These are phyloP conservation scores for Adrianichthys oophorus DNA, from an alignment of 2,797 vertebrate species.

Conservation along the genomic window DNA sequence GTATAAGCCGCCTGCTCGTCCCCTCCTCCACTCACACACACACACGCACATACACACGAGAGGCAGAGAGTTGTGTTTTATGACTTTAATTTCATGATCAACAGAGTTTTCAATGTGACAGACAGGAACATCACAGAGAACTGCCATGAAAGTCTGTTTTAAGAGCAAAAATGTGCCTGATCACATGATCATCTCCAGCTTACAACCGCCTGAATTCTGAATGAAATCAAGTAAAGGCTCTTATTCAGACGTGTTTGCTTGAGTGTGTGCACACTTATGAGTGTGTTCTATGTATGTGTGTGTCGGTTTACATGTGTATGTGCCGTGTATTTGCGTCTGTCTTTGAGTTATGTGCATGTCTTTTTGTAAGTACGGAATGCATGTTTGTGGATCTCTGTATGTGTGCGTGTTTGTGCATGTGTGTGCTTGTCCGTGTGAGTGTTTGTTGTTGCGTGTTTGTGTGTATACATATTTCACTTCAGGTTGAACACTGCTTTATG, in stretches of 20 bases:
- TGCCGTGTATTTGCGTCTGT: too few relatives aligned
- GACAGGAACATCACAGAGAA: conserved; percentile 25
- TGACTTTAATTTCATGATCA: conserved; percentile 63
- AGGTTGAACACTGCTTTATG: conserved; percentile 61
- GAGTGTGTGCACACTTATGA: too few relatives aligned
- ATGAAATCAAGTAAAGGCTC: too few relatives aligned
- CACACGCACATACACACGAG: neutral
- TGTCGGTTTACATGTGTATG: too few relatives aligned
- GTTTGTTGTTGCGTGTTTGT: neutral
- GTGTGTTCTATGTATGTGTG: too few relatives aligned
- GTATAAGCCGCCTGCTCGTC: conserved; percentile 33
- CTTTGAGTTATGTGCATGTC: too few relatives aligned
- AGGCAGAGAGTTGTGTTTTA: conserved; percentile 63
- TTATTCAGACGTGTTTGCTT: too few relatives aligned
- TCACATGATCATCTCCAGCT: neutral
- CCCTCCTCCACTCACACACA: conserved; percentile 4
- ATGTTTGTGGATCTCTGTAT: too few relatives aligned
- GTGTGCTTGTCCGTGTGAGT: neutral
- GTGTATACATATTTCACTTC: conserved; percentile 27
- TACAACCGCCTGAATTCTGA: too few relatives aligned
- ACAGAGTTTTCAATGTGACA: conserved; percentile 37
- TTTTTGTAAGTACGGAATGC: too few relatives aligned
- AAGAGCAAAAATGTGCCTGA: conserved; percentile 6
- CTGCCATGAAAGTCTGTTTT: conserved; percentile 34
- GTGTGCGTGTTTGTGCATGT: too few relatives aligned